Conservation (phyloP, 2,797 vertebrate genomes). For the Enteromius thamalakanensis region DNA sequence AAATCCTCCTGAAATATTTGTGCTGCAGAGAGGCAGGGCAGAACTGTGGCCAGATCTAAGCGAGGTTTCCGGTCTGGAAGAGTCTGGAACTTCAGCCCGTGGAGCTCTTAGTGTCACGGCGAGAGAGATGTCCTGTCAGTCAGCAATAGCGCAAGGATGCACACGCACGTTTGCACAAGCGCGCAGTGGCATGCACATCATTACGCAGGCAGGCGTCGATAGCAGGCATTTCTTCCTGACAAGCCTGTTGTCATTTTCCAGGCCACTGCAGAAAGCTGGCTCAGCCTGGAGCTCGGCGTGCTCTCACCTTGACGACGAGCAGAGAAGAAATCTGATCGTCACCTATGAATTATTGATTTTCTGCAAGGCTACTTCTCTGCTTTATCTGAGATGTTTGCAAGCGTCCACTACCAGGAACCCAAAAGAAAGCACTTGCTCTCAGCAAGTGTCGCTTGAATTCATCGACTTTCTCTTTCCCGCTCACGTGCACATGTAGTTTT, state of each 20-base stretch:
- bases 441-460: conserved; percentile 80
- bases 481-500: background rate
- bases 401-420: conserved; percentile 22
- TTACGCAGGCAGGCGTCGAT: conserved; percentile 50
- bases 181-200: conserved; percentile 48
- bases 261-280: conserved; percentile 35
- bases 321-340: conserved; percentile 62
- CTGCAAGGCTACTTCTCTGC: conserved; percentile 56
- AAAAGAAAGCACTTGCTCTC: conserved; percentile 35
- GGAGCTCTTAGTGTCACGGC: conserved; percentile 59
- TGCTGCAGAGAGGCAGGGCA: background rate
- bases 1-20: conserved; percentile 21
- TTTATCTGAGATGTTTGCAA: conserved; percentile 59
- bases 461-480: conserved; percentile 59
- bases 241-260: conserved; percentile 48
- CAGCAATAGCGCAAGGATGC: conserved; percentile 20
- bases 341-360: conserved; percentile 70
- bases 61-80: conserved; percentile 3
- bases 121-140: conserved; percentile 54
- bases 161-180: conserved; percentile 6
- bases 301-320: conserved; percentile 60
- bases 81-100: conserved; percentile 32
- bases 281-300: conserved; percentile 33
- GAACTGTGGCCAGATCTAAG: background rate
- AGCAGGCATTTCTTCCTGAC: conserved; percentile 49